Evolutionary conservation across 2,797 vertebrate genomes (phyloP), one percentile per base, ranked within the genome.

Genomic region (Luscinia megarhynchos): DNA sequence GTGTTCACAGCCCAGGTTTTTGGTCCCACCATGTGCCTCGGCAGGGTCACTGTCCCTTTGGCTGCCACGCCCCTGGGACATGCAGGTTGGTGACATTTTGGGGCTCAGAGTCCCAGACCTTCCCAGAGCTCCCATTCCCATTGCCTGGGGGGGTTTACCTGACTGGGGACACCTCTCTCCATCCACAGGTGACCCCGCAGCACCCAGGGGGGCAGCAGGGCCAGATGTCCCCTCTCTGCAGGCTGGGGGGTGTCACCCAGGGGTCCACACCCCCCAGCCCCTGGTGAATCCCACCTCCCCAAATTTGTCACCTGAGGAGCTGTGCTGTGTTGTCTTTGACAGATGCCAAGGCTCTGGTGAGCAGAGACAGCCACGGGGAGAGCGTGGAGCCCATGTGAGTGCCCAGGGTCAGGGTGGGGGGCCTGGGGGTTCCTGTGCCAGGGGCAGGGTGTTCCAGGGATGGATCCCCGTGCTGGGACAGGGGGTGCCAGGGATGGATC

Each of bases 281-380:
- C 41, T 2, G 9, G 15, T 12, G 48, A 23, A 10, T 22, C 15
- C 68, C 57, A 62, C 17, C 38, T 36, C 7, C 29, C 68, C 58
- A 48, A 2, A 36, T 40, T 16, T 10, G 0, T n/a, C 3, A 0
- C 83, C n/a, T 15, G 2, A 48, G 6, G 12, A 34, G 2, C 38
- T 2, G 10, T 2, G 2, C 15, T 64, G 40, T 32, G 36, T 80
- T 91, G 68, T 93, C 58, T 97, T 73, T 95, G 11, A 82, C 87
- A 99, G 98, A 98, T 94, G 96, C 96, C 50, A 85, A 93, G 3
- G 10, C 69, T 19, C 62, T 54, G 13, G 97, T 97, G 96, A 98
- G 96, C 93, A 64, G 63, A 9, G 4, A 18, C 63, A 76, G 96
- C 36, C 91, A 73, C 66, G 88, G 98, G 97, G 96, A 98, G 18